Evolutionary conservation across 1,140 invertebrate genomes (phyloP), one percentile per base, ranked within the genome.

Genomic region (Saccostrea echinata): DNA sequence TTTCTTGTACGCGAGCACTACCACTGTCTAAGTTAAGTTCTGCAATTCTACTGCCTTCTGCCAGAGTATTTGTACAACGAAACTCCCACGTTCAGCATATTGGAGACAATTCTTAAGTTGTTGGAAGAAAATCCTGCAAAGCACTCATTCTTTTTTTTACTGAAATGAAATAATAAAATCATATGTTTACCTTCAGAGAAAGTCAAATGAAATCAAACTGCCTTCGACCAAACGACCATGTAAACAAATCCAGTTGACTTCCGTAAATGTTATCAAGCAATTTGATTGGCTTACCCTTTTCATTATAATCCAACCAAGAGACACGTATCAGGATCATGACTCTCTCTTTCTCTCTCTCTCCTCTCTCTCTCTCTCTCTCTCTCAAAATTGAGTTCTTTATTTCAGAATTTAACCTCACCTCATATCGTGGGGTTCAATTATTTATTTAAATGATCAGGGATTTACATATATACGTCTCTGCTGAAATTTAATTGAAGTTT

Each of bases 341-440:
- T 30, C n/a, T 71, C 64, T 71, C 64, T 71, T 27, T 71, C 68
- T 71, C 64, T 71, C 64, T 6, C 30, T 24, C 30, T 27, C 33
- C 68, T 76, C 68, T 76, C 68, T 76, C 68, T 76, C 68, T 76
- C 68, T 76, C 68, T 76, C 68, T 76, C 68, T 76, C 68, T 30
- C 55, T 18, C n/a, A 0, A n/a, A 1, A 55, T 9, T 53, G n/a
- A n/a, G n/a, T n/a, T n/a, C n/a, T n/a, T n/a, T n/a, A n/a, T n/a
- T n/a, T n/a, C n/a, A n/a, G n/a, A n/a, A n/a, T n/a, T n/a, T n/a
- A n/a, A n/a, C n/a, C n/a, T n/a, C n/a, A n/a, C n/a, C n/a, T n/a
- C n/a, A n/a, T n/a, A n/a, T n/a, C n/a, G n/a, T n/a, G n/a, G n/a
- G n/a, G n/a, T n/a, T n/a, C n/a, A n/a, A n/a, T n/a, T n/a, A n/a